phyloP scores from a whole-genome alignment of 2,888 invertebrate species.

The Drosophila rellima region DNA sequence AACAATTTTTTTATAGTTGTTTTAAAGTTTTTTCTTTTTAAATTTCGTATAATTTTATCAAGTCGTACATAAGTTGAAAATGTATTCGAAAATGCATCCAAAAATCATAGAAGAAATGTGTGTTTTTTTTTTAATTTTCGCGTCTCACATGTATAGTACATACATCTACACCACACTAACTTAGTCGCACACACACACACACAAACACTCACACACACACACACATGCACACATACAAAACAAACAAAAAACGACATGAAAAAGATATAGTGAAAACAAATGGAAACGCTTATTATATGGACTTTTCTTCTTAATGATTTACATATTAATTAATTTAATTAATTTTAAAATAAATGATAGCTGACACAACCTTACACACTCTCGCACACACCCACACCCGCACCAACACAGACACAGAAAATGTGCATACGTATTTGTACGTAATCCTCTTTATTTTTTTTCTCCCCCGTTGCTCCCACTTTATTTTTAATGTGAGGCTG shows the following conservation, averaged over 20 bases:
- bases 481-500: constrained; percentile 30
- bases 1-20: neutral
- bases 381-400: neutral
- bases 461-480: constrained; percentile 1
- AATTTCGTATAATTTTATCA: constrained; percentile 15
- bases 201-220: constrained; percentile 6
- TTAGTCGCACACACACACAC: constrained; percentile 18
- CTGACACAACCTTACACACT: constrained; percentile 17
- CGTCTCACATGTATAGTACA: neutral
- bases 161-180: neutral
- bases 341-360: constrained; percentile 40
- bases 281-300: constrained; percentile 74
- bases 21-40: neutral
- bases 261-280: constrained; percentile 64
- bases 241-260: constrained; percentile 14
- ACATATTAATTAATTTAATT: constrained; percentile 54
- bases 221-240: neutral
- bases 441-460: constrained; percentile 11
- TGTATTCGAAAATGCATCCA: constrained; percentile 6
- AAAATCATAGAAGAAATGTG: neutral
- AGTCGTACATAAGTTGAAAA: constrained; percentile 14
- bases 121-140: too few relatives aligned
- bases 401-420: constrained; percentile 12
- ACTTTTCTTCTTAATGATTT: constrained; percentile 72
- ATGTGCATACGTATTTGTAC: constrained; percentile 25